These are phyloP conservation scores for Drosophila auraria DNA, from an alignment of 1,140 invertebrate genomes.

Conservation along the genomic window DNA sequence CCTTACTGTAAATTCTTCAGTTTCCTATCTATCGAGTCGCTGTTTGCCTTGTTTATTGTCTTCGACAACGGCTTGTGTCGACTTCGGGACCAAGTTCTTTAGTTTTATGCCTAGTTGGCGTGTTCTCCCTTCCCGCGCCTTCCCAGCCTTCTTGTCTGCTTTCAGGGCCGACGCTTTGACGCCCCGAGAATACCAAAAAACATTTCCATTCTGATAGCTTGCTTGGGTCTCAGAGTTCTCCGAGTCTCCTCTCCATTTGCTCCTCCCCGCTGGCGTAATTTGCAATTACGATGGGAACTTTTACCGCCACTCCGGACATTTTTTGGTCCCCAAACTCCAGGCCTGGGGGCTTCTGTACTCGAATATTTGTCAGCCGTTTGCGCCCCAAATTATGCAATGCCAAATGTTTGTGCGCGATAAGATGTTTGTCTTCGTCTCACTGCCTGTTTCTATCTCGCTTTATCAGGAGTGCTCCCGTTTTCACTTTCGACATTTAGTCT, in stretches of 20 bases:
- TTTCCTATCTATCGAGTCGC: conserved; percentile 13
- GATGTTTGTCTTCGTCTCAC: conserved; percentile 6
- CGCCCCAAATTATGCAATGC: conserved; percentile 49
- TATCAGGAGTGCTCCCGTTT: background rate
- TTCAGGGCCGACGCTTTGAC: conserved; percentile 37
- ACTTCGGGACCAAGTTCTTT: conserved; percentile 51
- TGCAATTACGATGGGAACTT: conserved; percentile 66
- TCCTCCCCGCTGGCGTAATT: conserved; percentile 62
- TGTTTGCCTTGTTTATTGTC: conserved; percentile 61
- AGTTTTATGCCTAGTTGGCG: conserved; percentile 64
- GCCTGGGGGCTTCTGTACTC: conserved; percentile 14
- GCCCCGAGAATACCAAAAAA: conserved; percentile 35
- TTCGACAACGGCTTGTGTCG: conserved; percentile 49
- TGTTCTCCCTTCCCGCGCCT: conserved; percentile 31
- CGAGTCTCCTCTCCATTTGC: background rate
- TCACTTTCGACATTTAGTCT: background rate
- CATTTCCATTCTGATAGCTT: conserved; percentile 71
- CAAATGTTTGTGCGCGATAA: conserved; percentile 57
- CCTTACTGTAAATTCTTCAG: background rate
- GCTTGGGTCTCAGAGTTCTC: conserved; percentile 16
- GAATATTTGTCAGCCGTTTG: conserved; percentile 42
- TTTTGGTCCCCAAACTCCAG: background rate
- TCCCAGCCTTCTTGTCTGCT: conserved; percentile 1
- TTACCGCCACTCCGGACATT: conserved; percentile 1
- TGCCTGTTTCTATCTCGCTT: background rate